phyloP scores from a whole-genome alignment of 2,797 vertebrate genomes.

The Sebastes vulpes region DNA sequence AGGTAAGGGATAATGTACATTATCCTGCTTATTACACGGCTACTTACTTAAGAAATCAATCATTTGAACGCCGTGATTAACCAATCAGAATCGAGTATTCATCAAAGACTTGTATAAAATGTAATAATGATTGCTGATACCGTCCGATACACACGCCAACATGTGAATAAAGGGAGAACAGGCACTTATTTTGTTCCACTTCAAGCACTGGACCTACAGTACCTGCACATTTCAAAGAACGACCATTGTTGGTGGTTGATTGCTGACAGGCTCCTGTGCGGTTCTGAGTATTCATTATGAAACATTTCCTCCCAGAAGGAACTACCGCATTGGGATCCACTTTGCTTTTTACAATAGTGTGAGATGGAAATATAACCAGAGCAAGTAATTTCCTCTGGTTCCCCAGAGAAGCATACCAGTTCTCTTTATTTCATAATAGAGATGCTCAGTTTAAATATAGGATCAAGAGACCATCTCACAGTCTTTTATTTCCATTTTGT shows the following conservation, averaged over 20 bases:
- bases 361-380: conserved; percentile 3
- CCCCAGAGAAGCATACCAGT: conserved; percentile 1
- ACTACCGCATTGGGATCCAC: background rate
- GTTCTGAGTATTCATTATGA: background rate
- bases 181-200: too few species aligned
- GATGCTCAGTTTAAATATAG: background rate
- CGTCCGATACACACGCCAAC: too few species aligned
- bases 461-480: background rate
- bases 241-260: background rate
- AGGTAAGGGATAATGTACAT: too few species aligned
- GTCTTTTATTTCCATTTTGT: background rate
- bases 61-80: too few species aligned
- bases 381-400: conserved; percentile 12
- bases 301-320: background rate
- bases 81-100: too few species aligned
- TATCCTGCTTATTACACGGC: too few species aligned
- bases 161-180: too few species aligned
- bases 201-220: too few species aligned
- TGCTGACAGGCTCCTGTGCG: background rate
- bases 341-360: background rate
- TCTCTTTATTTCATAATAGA: background rate
- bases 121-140: too few species aligned
- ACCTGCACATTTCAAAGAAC: background rate
- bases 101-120: too few species aligned
- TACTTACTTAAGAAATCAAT: too few species aligned